Conservation (phyloP, 2,888 invertebrate genomes). For the Drosophila mayaguana region DNA sequence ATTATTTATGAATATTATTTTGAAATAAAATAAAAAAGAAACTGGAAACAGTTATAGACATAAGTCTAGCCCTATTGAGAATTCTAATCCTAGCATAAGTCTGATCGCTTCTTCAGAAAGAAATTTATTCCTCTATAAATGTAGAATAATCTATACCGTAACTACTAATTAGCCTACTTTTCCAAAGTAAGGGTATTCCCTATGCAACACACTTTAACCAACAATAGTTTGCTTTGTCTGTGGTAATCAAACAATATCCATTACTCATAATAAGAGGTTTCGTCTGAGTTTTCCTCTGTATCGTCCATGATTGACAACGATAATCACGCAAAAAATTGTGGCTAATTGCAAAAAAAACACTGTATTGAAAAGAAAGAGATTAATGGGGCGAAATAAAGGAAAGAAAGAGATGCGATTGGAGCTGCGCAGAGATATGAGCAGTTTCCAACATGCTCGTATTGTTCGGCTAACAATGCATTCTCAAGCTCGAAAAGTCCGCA, state of each 20-base stretch:
- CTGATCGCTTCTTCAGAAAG: too few relatives aligned
- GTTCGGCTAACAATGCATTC: slow-evolving; percentile 54
- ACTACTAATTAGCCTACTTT: neutral
- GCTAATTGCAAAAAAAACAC: slow-evolving; percentile 34
- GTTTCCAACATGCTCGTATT: slow-evolving; percentile 23
- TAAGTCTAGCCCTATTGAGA: too few relatives aligned
- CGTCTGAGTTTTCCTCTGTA: slow-evolving; percentile 11
- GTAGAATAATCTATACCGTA: too few relatives aligned
- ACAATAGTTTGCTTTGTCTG: neutral
- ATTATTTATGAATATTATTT: neutral
- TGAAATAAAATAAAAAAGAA: too few relatives aligned
- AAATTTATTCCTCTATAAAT: too few relatives aligned
- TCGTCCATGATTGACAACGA: slow-evolving; percentile 48
- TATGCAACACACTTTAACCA: neutral
- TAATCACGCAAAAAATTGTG: slow-evolving; percentile 45
- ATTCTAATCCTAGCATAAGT: too few relatives aligned
- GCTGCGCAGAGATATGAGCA: slow-evolving; percentile 4
- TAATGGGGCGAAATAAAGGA: neutral
- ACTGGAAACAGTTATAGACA: too few relatives aligned
- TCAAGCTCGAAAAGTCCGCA: slow-evolving; percentile 13
- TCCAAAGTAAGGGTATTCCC: slow-evolving; percentile 8
- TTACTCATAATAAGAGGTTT: slow-evolving; percentile 53
- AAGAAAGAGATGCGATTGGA: slow-evolving; percentile 14
- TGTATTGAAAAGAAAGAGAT: slow-evolving; percentile 9
- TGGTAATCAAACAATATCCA: slow-evolving; percentile 48